These are phyloP conservation scores for Sogatella furcifera DNA, from an alignment of 1,140 invertebrate species.

Conservation along the genomic window DNA sequence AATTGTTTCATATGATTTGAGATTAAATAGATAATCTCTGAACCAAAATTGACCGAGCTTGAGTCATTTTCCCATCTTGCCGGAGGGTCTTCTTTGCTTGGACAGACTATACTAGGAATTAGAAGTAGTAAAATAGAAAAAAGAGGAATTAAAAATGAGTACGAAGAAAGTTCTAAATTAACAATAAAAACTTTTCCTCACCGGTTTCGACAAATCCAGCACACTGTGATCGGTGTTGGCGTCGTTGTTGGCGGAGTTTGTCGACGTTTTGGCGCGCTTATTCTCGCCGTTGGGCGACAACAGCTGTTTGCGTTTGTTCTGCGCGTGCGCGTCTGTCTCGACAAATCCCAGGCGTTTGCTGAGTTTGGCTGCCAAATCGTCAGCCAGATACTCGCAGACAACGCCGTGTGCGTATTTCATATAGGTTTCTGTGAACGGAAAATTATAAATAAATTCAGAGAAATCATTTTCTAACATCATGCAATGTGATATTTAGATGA, in stretches of 20 bases:
- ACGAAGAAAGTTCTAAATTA: too few species aligned
- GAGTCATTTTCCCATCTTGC: too few species aligned
- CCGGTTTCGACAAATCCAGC: conserved; percentile 20
- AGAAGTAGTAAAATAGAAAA: too few species aligned
- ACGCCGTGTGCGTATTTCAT: conserved; percentile 56
- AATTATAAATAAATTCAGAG: too few species aligned
- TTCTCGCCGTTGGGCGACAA: background rate
- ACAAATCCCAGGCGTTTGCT: conserved; percentile 44
- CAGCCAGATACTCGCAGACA: conserved; percentile 53
- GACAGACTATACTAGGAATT: too few species aligned
- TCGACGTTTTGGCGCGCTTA: conserved; percentile 8
- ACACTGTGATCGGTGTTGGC: background rate
- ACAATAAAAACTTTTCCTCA: conserved; percentile 17
- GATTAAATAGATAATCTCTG: too few species aligned
- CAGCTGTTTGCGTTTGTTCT: conserved; percentile 15
- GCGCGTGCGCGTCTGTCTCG: background rate
- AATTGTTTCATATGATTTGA: too few species aligned
- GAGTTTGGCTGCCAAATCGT: conserved; percentile 47
- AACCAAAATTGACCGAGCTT: too few species aligned
- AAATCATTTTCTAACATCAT: too few species aligned
- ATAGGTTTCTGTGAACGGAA: conserved; percentile 42
- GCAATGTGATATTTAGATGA: too few species aligned
- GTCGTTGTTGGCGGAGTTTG: background rate
- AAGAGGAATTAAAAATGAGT: too few species aligned
- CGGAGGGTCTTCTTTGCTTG: too few species aligned